Evolutionary conservation across 1,140 invertebrate species (phyloP), one percentile per base, ranked within the genome.

Genomic region (Holcopasites calliopsidis): DNA sequence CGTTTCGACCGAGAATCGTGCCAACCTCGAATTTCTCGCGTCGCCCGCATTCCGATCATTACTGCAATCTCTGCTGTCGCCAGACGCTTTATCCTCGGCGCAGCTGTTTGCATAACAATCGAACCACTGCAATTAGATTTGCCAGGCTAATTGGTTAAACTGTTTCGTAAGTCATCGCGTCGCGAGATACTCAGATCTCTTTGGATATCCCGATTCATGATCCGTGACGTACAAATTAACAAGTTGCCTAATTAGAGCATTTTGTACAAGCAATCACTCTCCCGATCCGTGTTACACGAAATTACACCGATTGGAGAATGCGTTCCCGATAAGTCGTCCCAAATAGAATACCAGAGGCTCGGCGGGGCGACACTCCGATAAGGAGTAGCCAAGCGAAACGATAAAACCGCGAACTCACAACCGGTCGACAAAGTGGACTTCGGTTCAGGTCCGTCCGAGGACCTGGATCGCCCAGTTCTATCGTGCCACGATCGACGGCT

Each of bases 401-500:
- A 31, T 31, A 3, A 11, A 21, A 57, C 31, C 10, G 31, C 26
- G n/a, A 5, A 11, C 38, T 2, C 7, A 26, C 23, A 44, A 70
- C 47, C 35, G 47, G 10, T 26, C 1, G 57, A 52, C 21, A 62
- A 50, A 50, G 21, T 57, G 26, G 70, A 52, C 47, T 64, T 64
- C 52, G 52, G 58, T 58, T 42, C 44, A 52, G 35, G n/a, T 23
- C 35, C 16, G 38, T 18, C 7, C 5, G 28, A 40, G 31, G 23
- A 44, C 26, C 49, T 35, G 35, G 66, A 42, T 55, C 71, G 33
- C n/a, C 65, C n/a, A 71, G 73, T 82, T 80, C 62, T 73, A 52
- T 55, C 49, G 42, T 71, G 40, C 13, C 26, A 38, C 54, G 79
- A 69, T 81, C 78, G 50, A 71, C 66, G 74, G 42, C 73, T 72